These are phyloP conservation scores for Hypocryptadius cinnamomeus DNA, from an alignment of 2,113 vertebrate species.

Conservation along the genomic window DNA sequence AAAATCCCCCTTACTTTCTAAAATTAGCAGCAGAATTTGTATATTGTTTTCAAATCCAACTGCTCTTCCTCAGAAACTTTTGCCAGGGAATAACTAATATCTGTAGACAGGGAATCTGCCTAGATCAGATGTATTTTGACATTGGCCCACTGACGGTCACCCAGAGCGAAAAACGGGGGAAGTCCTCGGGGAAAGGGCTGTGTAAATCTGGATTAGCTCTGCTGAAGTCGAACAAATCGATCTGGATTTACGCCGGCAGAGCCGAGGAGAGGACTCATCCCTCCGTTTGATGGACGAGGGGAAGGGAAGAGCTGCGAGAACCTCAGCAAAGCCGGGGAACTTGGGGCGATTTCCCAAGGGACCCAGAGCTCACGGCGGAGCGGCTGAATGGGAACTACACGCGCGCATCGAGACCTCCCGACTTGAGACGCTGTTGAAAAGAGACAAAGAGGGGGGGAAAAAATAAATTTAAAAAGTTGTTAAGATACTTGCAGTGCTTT, in stretches of 20 bases:
- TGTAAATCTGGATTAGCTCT: conserved; percentile 31
- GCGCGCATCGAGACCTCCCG: neutral
- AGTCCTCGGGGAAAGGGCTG: conserved; percentile 5
- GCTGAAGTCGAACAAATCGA: neutral
- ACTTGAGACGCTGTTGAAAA: neutral
- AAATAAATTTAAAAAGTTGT: neutral
- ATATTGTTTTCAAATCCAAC: conserved; percentile 34
- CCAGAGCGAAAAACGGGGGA: neutral
- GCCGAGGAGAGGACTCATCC: neutral
- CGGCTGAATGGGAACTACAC: neutral
- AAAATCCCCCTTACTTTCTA: conserved; percentile 19
- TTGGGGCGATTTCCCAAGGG: neutral
- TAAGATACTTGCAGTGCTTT: conserved; percentile 40
- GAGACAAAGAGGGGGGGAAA: neutral
- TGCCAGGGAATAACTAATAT: conserved; percentile 6
- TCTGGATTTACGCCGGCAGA: neutral
- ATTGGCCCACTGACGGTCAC: neutral
- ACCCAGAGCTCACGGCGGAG: neutral
- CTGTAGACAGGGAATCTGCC: conserved; percentile 17
- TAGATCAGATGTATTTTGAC: conserved; percentile 31
- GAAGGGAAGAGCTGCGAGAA: neutral
- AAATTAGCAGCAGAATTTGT: conserved; percentile 34
- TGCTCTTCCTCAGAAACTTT: conserved; percentile 19
- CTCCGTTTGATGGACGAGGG: neutral
- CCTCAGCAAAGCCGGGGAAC: neutral